These are phyloP conservation scores for Gadus chalcogrammus DNA, from an alignment of 2,113 vertebrate species.

Conservation along the genomic window DNA sequence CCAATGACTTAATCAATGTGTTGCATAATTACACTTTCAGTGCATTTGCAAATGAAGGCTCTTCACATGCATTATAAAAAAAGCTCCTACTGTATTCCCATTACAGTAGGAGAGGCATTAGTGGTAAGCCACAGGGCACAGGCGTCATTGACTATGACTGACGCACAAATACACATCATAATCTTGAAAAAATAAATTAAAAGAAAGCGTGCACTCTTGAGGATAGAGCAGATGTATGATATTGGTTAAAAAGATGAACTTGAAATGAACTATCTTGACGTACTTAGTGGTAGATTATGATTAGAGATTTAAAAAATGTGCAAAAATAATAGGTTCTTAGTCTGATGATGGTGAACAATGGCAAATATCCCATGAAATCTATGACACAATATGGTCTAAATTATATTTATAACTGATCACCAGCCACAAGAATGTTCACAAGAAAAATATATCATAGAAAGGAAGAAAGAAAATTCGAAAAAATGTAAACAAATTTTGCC, in stretches of 20 bases:
- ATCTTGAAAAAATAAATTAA: slow-evolving; percentile 12
- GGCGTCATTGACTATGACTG: slow-evolving; percentile 29
- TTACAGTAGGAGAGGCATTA: slow-evolving; percentile 21
- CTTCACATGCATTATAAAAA: slow-evolving; percentile 5
- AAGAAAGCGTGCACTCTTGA: not conserved
- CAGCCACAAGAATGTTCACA: not conserved
- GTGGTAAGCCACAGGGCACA: slow-evolving; percentile 13
- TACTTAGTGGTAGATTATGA: not conserved
- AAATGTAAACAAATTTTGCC: not conserved
- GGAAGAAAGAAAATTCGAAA: not conserved
- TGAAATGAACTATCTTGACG: not conserved
- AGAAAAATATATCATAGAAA: too few relatives aligned
- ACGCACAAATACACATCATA: slow-evolving; percentile 31
- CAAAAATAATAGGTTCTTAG: not conserved
- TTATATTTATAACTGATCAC: not conserved
- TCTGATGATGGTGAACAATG: not conserved
- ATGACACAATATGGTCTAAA: not conserved
- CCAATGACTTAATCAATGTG: not conserved
- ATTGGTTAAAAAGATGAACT: not conserved
- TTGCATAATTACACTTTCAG: slow-evolving; percentile 7
- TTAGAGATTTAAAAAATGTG: not conserved
- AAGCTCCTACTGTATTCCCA: slow-evolving; percentile 11
- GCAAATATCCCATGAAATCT: not conserved
- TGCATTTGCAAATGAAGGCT: slow-evolving; percentile 2
- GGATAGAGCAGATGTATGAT: not conserved